Evolutionary conservation across 2,888 invertebrate species (phyloP), one percentile per base, ranked within the genome.

Genomic region (Cheiracanthium punctorium): DNA sequence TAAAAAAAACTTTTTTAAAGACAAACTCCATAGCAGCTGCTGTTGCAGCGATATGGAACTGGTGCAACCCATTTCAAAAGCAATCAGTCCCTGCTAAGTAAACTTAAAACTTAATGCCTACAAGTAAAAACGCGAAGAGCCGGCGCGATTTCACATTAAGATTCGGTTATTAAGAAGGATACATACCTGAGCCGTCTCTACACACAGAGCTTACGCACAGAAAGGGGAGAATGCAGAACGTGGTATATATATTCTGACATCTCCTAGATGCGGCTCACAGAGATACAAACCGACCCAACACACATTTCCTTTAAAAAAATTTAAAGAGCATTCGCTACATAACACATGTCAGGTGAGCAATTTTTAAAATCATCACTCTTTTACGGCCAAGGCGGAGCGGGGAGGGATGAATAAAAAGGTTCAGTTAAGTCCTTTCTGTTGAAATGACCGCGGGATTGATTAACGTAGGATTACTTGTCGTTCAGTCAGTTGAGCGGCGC

Each of bases 241-340:
- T 48, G 29, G 48, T 72, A 67, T 58, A 7, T 58, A 58, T 58
- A 24, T 77, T 84, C 82, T 84, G 71, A 76, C 82, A 77, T 84
- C 82, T 73, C 82, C 77, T 28, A 84, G 82, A 73, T 65, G 76
- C 65, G 52, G 64, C 72, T 77, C 77, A 75, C 75, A 52, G 37
- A 69, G 73, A 64, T 58, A 33, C 52, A 52, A 82, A 84, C 70
- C 64, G 72, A 73, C 64, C 72, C 41, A n/a, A 70, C 70, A 37
- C 14, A 33, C 58, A 65, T 73, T 77, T 77, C 82, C 82, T 84
- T 84, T 65, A 84, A 84, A 84, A 84, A 84, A 58, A 84, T 84
- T 84, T 84, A 84, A 84, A 84, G 82, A 76, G 73, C 67, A 81
- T 76, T 84, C 82, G 82, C 82, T 84, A 84, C 82, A 84, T 32